A percentile compares a stretch with the other conserved stretches of the same genome.
These are phyloP conservation scores for Palloptera scutellata DNA, from an alignment of 2,888 invertebrate genomes.

Conservation along the genomic window DNA sequence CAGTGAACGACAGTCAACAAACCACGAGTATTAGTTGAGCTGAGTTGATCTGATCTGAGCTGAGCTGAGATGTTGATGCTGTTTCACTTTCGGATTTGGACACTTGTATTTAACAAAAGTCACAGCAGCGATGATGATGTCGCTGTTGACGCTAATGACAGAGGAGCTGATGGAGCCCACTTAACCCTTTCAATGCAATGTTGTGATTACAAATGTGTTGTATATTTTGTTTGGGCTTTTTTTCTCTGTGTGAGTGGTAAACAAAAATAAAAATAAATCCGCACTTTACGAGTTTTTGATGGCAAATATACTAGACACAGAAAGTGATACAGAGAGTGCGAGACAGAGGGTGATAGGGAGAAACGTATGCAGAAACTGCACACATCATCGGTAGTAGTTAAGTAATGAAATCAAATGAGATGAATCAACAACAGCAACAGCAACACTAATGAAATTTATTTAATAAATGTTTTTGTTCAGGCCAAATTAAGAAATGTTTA, in stretches of 20 bases:
- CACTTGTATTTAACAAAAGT: slow-evolving; percentile 12
- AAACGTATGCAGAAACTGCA: slow-evolving; percentile 7
- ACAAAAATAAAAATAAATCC: slow-evolving; percentile 13
- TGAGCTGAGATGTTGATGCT: slow-evolving; percentile 20
- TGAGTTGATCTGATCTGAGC: too few species aligned
- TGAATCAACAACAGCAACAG: too few species aligned
- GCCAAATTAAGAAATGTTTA: slow-evolving; percentile 44
- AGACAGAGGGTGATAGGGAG: not conserved
- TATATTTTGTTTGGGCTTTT: slow-evolving; percentile 8
- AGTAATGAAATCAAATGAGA: slow-evolving; percentile 29
- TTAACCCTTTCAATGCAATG: slow-evolving; percentile 9
- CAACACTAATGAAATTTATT: slow-evolving; percentile 36
- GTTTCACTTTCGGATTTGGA: slow-evolving; percentile 5
- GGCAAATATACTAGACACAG: too few species aligned
- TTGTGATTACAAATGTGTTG: slow-evolving; percentile 25
- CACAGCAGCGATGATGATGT: slow-evolving; percentile 7
- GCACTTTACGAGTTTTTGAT: not conserved
- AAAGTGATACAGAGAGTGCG: not conserved
- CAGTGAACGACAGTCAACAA: slow-evolving; percentile 34
- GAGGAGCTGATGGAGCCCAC: not conserved
- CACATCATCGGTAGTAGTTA: slow-evolving; percentile 14
- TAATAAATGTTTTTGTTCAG: slow-evolving; percentile 35
- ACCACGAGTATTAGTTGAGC: slow-evolving; percentile 1
- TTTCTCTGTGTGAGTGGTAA: slow-evolving; percentile 12
- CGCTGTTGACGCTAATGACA: not conserved